phyloP scores from a whole-genome alignment of 2,113 vertebrate genomes.

The Columba livia region DNA sequence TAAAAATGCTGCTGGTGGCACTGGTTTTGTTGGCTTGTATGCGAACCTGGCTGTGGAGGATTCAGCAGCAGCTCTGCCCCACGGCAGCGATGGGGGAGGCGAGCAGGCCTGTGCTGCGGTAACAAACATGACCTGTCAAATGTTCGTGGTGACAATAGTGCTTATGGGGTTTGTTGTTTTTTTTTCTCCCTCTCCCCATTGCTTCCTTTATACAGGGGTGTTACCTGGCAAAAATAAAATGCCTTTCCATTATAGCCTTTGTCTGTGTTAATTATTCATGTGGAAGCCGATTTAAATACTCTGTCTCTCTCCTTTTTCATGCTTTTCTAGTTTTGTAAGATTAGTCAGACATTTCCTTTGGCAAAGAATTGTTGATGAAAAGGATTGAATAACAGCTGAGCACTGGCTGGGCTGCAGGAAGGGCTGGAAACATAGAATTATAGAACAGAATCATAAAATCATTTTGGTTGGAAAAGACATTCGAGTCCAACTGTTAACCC shows the following conservation, averaged over 20 bases:
- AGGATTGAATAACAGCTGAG: background rate
- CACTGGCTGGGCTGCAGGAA: background rate
- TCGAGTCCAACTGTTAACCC: no score
- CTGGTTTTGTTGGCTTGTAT: background rate
- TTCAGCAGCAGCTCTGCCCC: no score
- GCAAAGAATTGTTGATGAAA: background rate
- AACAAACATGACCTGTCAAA: background rate
- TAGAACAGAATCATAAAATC: no score
- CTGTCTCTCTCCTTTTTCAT: background rate
- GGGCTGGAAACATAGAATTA: background rate
- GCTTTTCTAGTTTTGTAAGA: background rate
- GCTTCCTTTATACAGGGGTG: slow-evolving; percentile 27
- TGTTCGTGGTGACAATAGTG: background rate
- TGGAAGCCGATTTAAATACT: background rate
- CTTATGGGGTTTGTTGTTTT: background rate
- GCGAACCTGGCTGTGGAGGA: background rate
- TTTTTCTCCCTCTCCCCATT: background rate
- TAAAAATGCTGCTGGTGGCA: slow-evolving; percentile 24
- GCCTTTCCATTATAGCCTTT: slow-evolving; percentile 47
- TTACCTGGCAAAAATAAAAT: slow-evolving; percentile 69
- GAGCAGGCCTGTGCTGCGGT: background rate
- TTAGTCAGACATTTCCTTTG: background rate
- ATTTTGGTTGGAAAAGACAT: no score
- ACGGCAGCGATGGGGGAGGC: background rate
- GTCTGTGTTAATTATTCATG: slow-evolving; percentile 35